Evolutionary conservation across 2,888 invertebrate species (phyloP), one percentile per base, ranked within the genome.

Genomic region (Epsilonema sp.): DNA sequence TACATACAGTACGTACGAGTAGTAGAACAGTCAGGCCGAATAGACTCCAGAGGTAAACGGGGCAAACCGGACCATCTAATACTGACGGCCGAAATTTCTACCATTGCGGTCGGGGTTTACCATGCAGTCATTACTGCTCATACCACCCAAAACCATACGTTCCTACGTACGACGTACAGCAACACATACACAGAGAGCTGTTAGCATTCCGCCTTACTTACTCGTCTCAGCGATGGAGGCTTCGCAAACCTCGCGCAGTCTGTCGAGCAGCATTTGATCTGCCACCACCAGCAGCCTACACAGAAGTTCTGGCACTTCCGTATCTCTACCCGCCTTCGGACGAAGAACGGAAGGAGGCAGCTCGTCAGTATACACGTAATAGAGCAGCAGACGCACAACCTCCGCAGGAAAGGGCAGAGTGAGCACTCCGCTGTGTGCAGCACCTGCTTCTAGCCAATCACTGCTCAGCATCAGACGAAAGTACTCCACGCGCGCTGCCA

Each of bases 391-490:
- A 5, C 39, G n/a, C 8, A 11, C n/a, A 20, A 39, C n/a, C n/a
- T 39, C 39, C n/a, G 39, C 13, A 21, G n/a, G 8, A 5, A 39
- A 5, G 16, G 39, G 39, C 39, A 39, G 22, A 20, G 16, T n/a
- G 22, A 39, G 39, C 39, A 39, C 13, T 20, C 22, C 39, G 5
- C 8, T 8, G 5, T 39, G 5, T 11, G 13, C 22, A 11, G 39
- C 22, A n/a, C 39, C 21, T 11, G 37, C 16, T 22, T 78, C 78
- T 43, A 75, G 71, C 84, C 84, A 85, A 39, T 78, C 75, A 57
- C 77, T 75, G 58, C 77, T 75, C 56, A 85, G 78, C 80, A 86
- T 81, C 57, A 78, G 78, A 51, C 76, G 75, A 63, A 86, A 86
- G 66, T 85, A 86, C 53, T 85, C 83, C n/a, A 81, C 68, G 26